Conservation (phyloP, 1,140 invertebrate genomes). For the Pemphigus obesinymphae region DNA sequence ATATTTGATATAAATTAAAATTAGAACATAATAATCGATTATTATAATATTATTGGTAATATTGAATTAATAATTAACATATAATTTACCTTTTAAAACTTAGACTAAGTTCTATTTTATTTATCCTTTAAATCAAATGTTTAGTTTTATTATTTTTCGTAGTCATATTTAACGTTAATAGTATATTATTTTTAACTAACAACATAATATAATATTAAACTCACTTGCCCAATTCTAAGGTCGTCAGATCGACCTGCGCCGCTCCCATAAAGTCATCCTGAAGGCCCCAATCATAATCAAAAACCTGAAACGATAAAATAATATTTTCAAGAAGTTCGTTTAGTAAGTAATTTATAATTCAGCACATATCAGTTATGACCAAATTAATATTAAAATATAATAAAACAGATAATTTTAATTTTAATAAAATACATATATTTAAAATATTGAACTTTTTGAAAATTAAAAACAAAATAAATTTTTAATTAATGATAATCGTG, state of each 20-base stretch:
- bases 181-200: not conserved
- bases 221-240: constrained; percentile 73
- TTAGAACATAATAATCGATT: no score
- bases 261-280: constrained; percentile 97
- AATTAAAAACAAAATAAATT: no score
- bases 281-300: constrained; percentile 96
- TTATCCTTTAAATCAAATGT: not conserved
- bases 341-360: no score
- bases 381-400: no score
- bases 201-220: constrained; percentile 18
- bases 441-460: no score
- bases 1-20: no score
- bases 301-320: constrained; percentile 61
- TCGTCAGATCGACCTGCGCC: constrained; percentile 76
- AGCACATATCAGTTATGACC: no score
- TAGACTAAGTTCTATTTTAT: not conserved
- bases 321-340: not conserved
- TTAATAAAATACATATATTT: no score
- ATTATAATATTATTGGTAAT: no score
- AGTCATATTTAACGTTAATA: not conserved
- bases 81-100: not conserved
- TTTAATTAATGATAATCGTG: no score
- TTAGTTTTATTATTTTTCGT: not conserved
- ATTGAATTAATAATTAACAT: no score
- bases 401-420: no score